Evolutionary conservation across 2,113 vertebrate genomes (phyloP).

Genomic region (Tauraco erythrolophus): DNA sequence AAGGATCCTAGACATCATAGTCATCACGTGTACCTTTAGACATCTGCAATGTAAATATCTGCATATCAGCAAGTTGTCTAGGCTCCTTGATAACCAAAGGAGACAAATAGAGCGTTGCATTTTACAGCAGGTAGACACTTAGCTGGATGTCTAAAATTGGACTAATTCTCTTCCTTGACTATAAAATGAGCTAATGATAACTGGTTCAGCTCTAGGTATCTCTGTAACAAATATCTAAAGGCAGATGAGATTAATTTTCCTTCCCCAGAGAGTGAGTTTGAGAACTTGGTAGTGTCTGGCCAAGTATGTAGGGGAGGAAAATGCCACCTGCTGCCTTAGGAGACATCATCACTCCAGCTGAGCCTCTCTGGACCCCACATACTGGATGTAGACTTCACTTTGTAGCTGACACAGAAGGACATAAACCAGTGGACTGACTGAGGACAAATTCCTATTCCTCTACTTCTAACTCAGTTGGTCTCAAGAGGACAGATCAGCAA

Average conservation of each 20-base stretch:
- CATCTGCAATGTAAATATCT: neutral
- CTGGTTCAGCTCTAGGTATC: neutral
- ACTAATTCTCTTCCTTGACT: neutral
- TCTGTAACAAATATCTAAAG: neutral
- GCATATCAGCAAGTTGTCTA: neutral
- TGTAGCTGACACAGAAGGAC: neutral
- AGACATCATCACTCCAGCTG: fast-evolving
- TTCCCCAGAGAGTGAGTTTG: neutral
- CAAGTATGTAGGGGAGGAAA: neutral
- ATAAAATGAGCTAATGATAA: neutral
- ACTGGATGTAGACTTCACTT: neutral
- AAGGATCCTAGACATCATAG: neutral
- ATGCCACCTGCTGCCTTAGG: neutral
- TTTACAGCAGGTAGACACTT: neutral
- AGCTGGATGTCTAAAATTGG: neutral
- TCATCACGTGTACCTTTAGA: neutral
- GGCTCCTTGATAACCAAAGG: neutral
- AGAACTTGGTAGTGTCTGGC: neutral
- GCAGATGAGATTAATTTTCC: neutral
- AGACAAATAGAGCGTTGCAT: neutral
- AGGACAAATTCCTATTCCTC: neutral
- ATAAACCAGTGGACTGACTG: neutral
- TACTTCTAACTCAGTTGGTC: neutral
- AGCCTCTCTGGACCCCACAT: fast-evolving
- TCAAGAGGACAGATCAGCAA: neutral